phyloP scores from a whole-genome alignment of 2,113 vertebrate species.

The Alosa alosa region DNA sequence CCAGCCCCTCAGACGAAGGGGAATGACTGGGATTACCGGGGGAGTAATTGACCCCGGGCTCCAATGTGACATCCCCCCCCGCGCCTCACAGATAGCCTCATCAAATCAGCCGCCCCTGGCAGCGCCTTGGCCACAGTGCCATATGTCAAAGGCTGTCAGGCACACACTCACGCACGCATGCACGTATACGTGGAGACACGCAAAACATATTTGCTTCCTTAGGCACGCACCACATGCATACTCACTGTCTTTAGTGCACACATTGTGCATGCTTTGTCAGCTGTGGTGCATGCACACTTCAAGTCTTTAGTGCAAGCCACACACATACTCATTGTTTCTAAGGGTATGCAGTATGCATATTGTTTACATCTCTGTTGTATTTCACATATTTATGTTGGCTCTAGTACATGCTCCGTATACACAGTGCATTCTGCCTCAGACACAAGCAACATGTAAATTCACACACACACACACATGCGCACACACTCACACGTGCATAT shows the following conservation, averaged over 20 bases:
- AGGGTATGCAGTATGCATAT: no score
- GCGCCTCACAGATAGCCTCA: background rate
- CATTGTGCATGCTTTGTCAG: background rate
- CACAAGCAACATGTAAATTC: background rate
- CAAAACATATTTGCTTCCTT: background rate
- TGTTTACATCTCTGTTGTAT: no score
- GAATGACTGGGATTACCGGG: constrained; percentile 1
- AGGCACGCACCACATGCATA: background rate
- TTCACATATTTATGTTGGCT: no score
- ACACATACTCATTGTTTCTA: no score
- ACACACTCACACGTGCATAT: background rate
- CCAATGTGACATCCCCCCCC: background rate
- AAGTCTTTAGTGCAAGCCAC: no score
- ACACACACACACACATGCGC: background rate
- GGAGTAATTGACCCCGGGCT: constrained; percentile 23
- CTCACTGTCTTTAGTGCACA: background rate
- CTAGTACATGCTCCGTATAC: no score
- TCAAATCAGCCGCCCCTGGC: constrained; percentile 2
- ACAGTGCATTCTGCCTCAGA: no score
- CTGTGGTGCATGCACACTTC: no score
- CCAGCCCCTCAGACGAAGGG: background rate
- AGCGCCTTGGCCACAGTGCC: background rate
- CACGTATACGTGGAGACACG: background rate
- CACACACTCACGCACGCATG: background rate
- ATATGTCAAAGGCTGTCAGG: background rate